Evolutionary conservation across 2,113 vertebrate genomes (phyloP).

Genomic region (Sturnira hondurensis): DNA sequence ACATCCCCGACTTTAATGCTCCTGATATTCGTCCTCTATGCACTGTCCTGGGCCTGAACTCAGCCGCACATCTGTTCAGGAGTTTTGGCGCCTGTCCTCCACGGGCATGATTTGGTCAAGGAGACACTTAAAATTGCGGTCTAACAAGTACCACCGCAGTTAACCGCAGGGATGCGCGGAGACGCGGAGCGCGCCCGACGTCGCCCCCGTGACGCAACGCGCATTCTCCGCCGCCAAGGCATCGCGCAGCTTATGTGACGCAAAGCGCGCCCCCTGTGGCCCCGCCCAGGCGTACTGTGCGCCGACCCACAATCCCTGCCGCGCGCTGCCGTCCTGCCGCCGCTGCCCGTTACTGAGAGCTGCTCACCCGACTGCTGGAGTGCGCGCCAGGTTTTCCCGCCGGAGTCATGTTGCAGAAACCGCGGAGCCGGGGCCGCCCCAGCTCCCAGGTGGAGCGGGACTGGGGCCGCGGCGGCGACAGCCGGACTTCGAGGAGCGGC

Average conservation of each 20-base stretch:
- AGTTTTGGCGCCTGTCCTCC: background rate
- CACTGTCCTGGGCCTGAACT: background rate
- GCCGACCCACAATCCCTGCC: background rate
- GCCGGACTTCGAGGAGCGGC: background rate
- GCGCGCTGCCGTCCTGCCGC: no score
- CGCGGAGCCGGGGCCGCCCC: background rate
- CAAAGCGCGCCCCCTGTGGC: background rate
- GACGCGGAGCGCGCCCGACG: background rate
- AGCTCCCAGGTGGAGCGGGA: background rate
- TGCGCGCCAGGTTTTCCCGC: fast-evolving
- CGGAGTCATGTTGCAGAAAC: slow-evolving; percentile 25
- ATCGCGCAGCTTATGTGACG: background rate
- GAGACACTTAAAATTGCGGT: fast-evolving
- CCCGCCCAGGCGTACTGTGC: background rate
- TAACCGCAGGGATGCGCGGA: fast-evolving
- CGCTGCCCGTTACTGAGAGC: background rate
- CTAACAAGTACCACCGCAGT: fast-evolving
- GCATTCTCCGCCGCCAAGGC: background rate
- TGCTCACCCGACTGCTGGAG: fast-evolving
- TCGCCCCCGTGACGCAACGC: background rate
- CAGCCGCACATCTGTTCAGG: no score
- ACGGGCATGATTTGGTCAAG: background rate
- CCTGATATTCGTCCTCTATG: background rate
- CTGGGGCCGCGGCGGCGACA: background rate
- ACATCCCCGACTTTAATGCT: background rate